Conservation (phyloP, 2,113 vertebrate genomes). For the Mesocricetus auratus region DNA sequence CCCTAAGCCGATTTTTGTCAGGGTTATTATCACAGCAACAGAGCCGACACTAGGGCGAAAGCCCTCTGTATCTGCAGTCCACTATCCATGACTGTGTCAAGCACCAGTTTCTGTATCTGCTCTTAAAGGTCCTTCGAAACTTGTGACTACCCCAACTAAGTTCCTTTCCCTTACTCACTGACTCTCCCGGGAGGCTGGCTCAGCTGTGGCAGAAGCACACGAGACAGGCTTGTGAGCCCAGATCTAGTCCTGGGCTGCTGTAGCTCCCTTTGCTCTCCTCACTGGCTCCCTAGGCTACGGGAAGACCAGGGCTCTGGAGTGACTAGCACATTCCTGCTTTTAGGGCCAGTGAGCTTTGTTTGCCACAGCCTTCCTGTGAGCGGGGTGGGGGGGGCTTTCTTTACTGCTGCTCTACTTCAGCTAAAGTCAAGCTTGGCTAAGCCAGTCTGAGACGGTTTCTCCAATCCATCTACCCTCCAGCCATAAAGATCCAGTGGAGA, state of each 20-base stretch:
- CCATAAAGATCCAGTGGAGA: neutral
- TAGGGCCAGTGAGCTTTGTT: neutral
- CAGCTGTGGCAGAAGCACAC: neutral
- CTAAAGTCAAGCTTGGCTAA: neutral
- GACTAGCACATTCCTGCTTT: neutral
- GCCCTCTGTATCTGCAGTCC: neutral
- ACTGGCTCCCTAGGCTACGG: neutral
- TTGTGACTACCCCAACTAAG: neutral
- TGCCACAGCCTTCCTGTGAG: neutral
- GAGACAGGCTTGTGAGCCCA: neutral
- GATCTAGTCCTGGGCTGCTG: neutral
- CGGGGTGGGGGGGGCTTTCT: neutral
- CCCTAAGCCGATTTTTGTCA: neutral
- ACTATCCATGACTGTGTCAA: neutral
- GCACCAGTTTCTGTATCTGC: neutral
- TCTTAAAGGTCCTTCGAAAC: neutral
- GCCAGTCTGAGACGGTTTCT: neutral
- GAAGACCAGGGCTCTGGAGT: neutral
- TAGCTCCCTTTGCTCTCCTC: neutral
- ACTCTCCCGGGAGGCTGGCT: neutral
- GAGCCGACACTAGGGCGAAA: neutral
- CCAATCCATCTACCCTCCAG: neutral
- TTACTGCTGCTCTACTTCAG: neutral
- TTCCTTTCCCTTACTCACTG: constrained; percentile 7
- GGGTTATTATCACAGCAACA: neutral